Conservation (phyloP, 2,888 invertebrate species). For the Julus scandinavius region DNA sequence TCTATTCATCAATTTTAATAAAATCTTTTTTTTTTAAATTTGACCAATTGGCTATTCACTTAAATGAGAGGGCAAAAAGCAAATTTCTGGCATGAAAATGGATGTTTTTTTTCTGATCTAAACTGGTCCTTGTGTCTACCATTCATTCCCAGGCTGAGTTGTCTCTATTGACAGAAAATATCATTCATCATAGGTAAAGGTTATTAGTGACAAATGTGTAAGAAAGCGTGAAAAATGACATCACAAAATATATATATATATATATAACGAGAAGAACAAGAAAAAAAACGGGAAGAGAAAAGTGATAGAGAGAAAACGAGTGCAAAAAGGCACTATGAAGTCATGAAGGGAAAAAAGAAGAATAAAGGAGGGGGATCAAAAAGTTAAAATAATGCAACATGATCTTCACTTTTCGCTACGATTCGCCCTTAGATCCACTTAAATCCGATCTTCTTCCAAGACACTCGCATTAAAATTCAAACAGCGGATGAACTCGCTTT, state of each 20-base stretch:
- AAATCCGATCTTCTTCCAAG: background rate
- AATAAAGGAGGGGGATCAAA: background rate
- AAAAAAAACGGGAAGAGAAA: background rate
- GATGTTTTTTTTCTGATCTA: background rate
- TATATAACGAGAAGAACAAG: background rate
- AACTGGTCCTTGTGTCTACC: slow-evolving; percentile 18
- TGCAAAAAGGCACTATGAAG: background rate
- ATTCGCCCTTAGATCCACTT: background rate
- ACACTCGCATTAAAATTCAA: background rate
- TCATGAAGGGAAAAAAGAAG: background rate
- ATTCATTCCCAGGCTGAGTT: background rate
- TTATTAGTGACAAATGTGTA: slow-evolving; percentile 3
- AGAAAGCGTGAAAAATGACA: slow-evolving; percentile 3
- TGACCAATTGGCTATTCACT: no score
- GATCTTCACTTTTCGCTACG: background rate
- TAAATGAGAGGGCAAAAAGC: background rate
- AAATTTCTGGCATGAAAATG: background rate
- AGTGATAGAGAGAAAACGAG: background rate
- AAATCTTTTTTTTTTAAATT: no score
- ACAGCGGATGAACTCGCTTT: background rate
- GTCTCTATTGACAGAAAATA: slow-evolving; percentile 3
- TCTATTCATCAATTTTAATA: no score
- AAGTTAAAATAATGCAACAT: slow-evolving; percentile 11
- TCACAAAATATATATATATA: background rate
- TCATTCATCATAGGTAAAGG: slow-evolving; percentile 2